phyloP scores from a whole-genome alignment of 2,113 vertebrate species.

The Tinamus guttatus region DNA sequence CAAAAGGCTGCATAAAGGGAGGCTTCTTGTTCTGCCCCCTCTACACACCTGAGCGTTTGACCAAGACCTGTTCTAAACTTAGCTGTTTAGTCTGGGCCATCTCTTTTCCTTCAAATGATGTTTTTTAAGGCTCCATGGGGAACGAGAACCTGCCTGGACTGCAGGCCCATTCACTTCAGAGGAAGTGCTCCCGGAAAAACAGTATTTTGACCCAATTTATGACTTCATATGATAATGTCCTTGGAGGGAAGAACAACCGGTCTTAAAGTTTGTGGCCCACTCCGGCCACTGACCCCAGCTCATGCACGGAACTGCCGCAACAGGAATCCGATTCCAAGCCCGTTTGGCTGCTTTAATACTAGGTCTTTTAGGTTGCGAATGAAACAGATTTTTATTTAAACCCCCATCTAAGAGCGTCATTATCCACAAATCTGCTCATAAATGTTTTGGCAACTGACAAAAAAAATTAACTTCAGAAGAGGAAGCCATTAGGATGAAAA shows the following conservation, averaged over 20 bases:
- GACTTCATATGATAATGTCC: neutral
- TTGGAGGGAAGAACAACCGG: neutral
- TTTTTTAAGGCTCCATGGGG: neutral
- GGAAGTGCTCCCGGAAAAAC: neutral
- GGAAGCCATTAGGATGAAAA: slow-evolving; percentile 75
- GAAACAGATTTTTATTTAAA: slow-evolving; percentile 75
- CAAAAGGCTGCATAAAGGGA: neutral
- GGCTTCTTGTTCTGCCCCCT: neutral
- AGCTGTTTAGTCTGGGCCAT: neutral
- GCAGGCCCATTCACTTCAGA: neutral
- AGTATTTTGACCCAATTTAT: neutral
- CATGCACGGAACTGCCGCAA: neutral
- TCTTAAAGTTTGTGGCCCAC: slow-evolving; percentile 5
- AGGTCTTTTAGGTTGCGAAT: slow-evolving; percentile 62
- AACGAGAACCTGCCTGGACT: neutral
- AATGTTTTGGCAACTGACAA: slow-evolving; percentile 78
- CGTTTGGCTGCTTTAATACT: slow-evolving; percentile 46
- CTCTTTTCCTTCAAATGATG: neutral
- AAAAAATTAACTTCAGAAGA: slow-evolving; percentile 72
- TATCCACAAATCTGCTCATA: slow-evolving; percentile 77
- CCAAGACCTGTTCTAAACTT: neutral
- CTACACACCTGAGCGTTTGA: neutral
- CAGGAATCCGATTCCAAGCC: slow-evolving; percentile 26
- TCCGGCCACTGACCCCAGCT: slow-evolving; percentile 23
- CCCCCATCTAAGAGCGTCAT: slow-evolving; percentile 71